Conservation (phyloP, 2,797 vertebrate genomes). For the Chelmon rostratus region DNA sequence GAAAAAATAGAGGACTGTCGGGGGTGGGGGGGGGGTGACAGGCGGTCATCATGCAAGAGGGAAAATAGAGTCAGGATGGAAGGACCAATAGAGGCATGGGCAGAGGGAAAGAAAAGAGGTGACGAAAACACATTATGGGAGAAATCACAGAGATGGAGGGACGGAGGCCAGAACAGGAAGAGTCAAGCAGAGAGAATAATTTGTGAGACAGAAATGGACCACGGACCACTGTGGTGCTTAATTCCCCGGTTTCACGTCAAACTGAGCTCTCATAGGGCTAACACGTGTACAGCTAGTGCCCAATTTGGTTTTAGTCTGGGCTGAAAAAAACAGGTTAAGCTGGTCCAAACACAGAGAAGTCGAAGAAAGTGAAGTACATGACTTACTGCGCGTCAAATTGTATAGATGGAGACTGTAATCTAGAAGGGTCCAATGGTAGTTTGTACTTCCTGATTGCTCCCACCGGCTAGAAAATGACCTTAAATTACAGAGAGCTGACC, state of each 20-base stretch:
- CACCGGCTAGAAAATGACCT: constrained; percentile 64
- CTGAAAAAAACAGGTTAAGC: constrained; percentile 9
- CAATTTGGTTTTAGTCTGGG: constrained; percentile 20
- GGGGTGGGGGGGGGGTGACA: not conserved
- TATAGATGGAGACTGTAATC: constrained; percentile 37
- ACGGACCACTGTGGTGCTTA: constrained; percentile 48
- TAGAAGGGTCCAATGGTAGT: constrained; percentile 38
- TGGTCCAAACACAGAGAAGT: not conserved
- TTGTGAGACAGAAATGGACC: constrained; percentile 56
- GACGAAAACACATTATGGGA: constrained; percentile 49
- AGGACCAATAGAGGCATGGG: constrained; percentile 12
- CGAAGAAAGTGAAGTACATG: constrained; percentile 37
- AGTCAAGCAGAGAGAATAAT: constrained; percentile 63
- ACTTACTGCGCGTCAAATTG: constrained; percentile 42
- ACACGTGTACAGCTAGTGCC: constrained; percentile 23
- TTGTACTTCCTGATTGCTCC: constrained; percentile 56
- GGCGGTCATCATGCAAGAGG: constrained; percentile 1
- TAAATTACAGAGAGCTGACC: constrained; percentile 66
- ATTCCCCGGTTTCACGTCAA: constrained; percentile 54
- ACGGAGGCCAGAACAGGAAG: constrained; percentile 50
- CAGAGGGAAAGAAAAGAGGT: constrained; percentile 11
- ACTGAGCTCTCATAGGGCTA: constrained; percentile 27
- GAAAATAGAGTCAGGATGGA: constrained; percentile 13
- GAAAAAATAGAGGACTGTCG: not conserved
- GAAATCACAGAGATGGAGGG: constrained; percentile 48